Base-by-base conservation (phyloP, 2,113 vertebrate species). In the Mirza zaza region DNA sequence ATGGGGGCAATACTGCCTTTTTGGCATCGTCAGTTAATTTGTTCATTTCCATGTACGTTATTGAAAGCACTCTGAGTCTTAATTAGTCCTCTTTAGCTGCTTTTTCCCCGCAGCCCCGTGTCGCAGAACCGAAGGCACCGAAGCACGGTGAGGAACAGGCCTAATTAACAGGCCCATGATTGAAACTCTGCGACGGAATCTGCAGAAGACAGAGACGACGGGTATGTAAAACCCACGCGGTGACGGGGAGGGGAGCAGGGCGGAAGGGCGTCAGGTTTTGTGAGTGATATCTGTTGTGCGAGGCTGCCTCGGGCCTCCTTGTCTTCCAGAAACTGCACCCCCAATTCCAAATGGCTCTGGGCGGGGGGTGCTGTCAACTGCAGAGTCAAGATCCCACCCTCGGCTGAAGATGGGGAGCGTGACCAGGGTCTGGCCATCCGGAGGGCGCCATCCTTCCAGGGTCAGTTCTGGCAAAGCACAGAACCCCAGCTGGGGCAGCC, bases 11-110 rank as follows among this genome's bases (percentile, higher is more conserved):
- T 93, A 91, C 70, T 86, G 97, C 96, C 93, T 97, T 97, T 96
- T 84, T 95, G 96, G 96, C 94, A 20, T 93, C 93, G 13, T 91
- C 93, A 79, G 97, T 97, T 97, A 98, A 97, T 97, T 96, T 97
- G 97, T 96, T 97, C 97, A 91, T 97, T 97, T 97, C 97, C 95
- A 97, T 94, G 96, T 92, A 86, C 79, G 9, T 97, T 97, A 97
- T 87, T 95, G 97, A 97, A 97, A 97, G 97, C 96, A 94, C 95
- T 97, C 96, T 7, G 96, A 97, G 97, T 97, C 97, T 97, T 98
- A 98, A 98, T 97, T 97, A 96, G 97, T 94, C 93, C 93, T 97
- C 96, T 93, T 98, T 97, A 96, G 95, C 96, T 95, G 90, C 95
- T 96, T 95, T 95, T 91, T 96, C 97, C 97, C 96, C 61, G 91